A percentile compares a stretch with the other conserved stretches of the same genome.
phyloP scores from a whole-genome alignment of 2,797 vertebrate genomes.

The Rhinatrema bivittatum region DNA sequence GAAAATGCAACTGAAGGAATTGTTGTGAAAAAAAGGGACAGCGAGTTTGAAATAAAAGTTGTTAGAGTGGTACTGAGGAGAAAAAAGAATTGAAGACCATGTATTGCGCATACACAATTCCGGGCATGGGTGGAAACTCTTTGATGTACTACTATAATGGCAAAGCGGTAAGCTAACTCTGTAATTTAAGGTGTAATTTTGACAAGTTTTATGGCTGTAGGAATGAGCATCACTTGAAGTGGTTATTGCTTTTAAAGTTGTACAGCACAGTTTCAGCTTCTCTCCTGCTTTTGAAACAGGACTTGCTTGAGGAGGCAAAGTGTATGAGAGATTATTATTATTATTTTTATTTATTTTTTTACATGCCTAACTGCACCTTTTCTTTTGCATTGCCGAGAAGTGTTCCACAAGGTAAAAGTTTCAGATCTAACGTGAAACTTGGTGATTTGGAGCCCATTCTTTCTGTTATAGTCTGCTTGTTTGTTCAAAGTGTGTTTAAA shows the following conservation, averaged over 20 bases:
- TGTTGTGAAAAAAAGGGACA: conserved; percentile 78
- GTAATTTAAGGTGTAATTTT: conserved; percentile 52
- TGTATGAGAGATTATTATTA: conserved; percentile 6
- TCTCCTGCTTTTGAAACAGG: conserved; percentile 26
- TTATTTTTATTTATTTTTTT: conserved; percentile 6
- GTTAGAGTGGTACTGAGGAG: conserved; percentile 54
- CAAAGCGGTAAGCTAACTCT: conserved; percentile 80
- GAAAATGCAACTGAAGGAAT: conserved; percentile 95
- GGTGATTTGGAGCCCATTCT: too few species aligned
- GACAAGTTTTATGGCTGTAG: conserved; percentile 54
- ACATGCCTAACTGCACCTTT: conserved; percentile 7
- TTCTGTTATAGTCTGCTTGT: too few species aligned
- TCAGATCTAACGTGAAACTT: conserved; percentile 28
- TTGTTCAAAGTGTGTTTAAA: too few species aligned
- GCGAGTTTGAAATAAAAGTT: conserved; percentile 76
- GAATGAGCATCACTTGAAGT: conserved; percentile 44
- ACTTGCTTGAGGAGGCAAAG: conserved; percentile 10
- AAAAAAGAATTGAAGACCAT: conserved; percentile 63
- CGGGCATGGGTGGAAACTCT: conserved; percentile 84
- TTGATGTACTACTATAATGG: conserved; percentile 95
- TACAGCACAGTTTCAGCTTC: conserved; percentile 26
- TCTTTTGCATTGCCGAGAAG: conserved; percentile 13
- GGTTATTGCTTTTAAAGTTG: conserved; percentile 38
- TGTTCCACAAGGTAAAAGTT: conserved; percentile 29
- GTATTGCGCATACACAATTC: conserved; percentile 94